phyloP scores from a whole-genome alignment of 1,140 invertebrate genomes.

The Stenopsyche tienmushanensis region DNA sequence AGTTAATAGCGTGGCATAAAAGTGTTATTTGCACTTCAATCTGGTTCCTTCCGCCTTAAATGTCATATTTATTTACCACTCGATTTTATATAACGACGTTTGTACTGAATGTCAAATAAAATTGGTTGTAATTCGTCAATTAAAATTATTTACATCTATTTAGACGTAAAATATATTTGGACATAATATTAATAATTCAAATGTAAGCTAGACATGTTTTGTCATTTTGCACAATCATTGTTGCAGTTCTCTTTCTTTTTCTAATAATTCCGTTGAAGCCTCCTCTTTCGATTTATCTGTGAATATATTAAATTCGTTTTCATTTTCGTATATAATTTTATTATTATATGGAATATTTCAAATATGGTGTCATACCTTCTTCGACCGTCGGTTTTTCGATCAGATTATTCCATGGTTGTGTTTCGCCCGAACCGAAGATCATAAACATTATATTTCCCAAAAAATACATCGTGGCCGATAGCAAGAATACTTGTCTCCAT shows the following conservation, averaged over 20 bases:
- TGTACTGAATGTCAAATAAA: no score
- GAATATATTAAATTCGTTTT: neutral
- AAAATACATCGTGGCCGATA: conserved; percentile 5
- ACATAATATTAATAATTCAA: no score
- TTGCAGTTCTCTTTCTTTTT: neutral
- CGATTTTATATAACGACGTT: no score
- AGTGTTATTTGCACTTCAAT: no score
- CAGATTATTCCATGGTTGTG: conserved; percentile 13
- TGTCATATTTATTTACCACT: no score
- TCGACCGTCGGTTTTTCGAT: neutral
- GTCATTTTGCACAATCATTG: no score
- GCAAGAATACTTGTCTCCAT: conserved; percentile 8
- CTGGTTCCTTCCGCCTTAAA: no score
- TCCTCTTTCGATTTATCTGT: neutral
- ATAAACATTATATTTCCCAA: conserved; percentile 15
- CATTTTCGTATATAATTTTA: neutral
- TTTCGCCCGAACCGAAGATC: conserved; percentile 13
- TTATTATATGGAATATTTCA: conserved; percentile 7
- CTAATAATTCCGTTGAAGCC: neutral
- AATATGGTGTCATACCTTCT: neutral
- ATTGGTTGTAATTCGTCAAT: neutral
- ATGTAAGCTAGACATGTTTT: no score
- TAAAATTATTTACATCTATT: neutral
- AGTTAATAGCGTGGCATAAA: no score
- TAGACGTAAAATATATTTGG: neutral